A percentile compares a stretch with the other conserved stretches of the same genome.
phyloP scores from a whole-genome alignment of 2,888 invertebrate genomes.

The Gryllus longicercus region DNA sequence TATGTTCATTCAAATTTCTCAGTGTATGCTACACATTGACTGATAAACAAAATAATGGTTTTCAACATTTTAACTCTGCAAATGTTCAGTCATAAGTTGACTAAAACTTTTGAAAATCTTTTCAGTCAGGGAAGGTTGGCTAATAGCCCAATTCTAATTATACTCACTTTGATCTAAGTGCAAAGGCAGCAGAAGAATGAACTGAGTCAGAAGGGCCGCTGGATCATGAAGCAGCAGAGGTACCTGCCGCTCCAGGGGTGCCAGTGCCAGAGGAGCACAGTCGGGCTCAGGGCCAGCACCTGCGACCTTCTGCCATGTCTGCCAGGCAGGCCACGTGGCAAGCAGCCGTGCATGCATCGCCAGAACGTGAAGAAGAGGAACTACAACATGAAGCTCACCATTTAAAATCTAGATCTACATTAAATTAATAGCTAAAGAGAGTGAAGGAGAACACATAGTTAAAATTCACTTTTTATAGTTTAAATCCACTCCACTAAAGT shows the following conservation, averaged over 20 bases:
- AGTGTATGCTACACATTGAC: no score
- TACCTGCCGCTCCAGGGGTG: constrained; percentile 56
- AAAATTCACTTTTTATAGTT: no score
- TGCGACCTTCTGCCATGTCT: constrained; percentile 56
- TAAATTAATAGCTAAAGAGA: no score
- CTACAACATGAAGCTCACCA: constrained; percentile 47
- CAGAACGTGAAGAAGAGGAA: constrained; percentile 82
- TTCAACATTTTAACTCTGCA: no score
- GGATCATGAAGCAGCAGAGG: constrained; percentile 86
- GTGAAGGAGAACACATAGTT: no score
- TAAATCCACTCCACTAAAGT: no score
- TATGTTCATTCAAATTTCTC: no score
- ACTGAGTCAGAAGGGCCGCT: constrained; percentile 78
- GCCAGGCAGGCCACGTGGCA: constrained; percentile 57
- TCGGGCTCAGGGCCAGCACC: constrained; percentile 49
- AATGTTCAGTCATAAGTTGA: no score
- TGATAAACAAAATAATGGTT: no score
- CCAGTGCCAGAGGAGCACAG: constrained; percentile 44
- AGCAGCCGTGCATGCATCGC: constrained; percentile 80
- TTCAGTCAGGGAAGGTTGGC: no score
- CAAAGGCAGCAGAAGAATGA: constrained; percentile 78
- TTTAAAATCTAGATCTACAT: no score
- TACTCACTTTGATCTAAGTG: constrained; percentile 80
- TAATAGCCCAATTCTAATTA: not conserved
- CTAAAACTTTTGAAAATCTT: no score